Percentiles rank a stretch among this genome's conserved stretches.
phyloP scores from a whole-genome alignment of 2,797 vertebrate genomes.

The Bradypus variegatus region DNA sequence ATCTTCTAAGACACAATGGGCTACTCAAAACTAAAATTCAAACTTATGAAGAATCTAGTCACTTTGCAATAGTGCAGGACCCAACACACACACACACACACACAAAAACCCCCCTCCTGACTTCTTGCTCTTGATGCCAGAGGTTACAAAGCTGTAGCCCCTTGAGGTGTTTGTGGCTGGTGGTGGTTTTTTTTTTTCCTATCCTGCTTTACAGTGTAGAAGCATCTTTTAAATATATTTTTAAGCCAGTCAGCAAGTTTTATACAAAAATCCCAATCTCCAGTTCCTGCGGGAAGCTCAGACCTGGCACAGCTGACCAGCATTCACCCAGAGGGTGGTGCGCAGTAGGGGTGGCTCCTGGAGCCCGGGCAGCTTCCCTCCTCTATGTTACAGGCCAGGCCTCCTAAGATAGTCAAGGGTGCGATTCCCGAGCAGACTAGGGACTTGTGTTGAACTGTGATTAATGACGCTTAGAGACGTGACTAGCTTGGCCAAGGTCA shows the following conservation, averaged over 20 bases:
- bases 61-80: background rate
- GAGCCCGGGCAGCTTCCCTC: background rate
- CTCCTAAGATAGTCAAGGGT: background rate
- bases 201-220: background rate
- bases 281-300: background rate
- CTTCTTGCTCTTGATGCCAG: background rate
- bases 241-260: background rate
- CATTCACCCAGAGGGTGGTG: background rate
- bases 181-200: background rate
- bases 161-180: background rate
- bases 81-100: no score
- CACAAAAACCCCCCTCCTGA: no score
- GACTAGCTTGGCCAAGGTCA: background rate
- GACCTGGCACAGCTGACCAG: background rate
- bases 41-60: background rate
- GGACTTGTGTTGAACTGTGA: background rate
- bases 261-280: background rate
- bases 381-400: background rate
- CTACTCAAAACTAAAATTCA: conserved; percentile 8
- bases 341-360: background rate
- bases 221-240: background rate
- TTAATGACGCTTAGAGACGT: background rate
- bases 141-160: background rate
- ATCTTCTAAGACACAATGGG: background rate
- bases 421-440: background rate